phyloP scores from a whole-genome alignment of 1,140 invertebrate species.

The Drosophila dunni region DNA sequence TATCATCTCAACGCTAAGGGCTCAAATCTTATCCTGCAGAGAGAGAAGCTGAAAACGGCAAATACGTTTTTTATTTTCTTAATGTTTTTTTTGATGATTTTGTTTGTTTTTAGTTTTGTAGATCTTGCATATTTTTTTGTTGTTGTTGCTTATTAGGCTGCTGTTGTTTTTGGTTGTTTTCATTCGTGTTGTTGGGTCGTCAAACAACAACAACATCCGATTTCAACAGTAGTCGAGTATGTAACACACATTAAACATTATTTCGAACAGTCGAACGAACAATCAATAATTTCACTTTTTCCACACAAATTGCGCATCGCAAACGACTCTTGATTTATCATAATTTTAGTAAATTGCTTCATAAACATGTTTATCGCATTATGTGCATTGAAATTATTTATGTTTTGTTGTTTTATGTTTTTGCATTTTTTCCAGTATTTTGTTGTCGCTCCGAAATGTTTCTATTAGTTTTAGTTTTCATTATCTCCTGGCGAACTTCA shows the following conservation, averaged over 20 bases:
- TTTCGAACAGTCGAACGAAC: neutral
- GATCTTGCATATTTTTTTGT: constrained; percentile 22
- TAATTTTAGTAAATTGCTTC: too few relatives aligned
- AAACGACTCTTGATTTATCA: constrained; percentile 19
- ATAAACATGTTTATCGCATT: constrained; percentile 45
- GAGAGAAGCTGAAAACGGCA: constrained; percentile 82
- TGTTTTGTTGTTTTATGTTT: constrained; percentile 11
- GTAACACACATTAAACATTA: constrained; percentile 54
- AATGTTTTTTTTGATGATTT: constrained; percentile 29
- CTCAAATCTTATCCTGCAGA: constrained; percentile 80
- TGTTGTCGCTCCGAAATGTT: constrained; percentile 53
- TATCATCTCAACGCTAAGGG: constrained; percentile 72
- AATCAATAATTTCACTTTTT: constrained; percentile 74
- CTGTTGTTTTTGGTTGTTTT: constrained; percentile 67
- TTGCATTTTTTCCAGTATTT: constrained; percentile 42
- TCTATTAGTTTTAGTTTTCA: constrained; percentile 35
- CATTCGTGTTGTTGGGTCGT: constrained; percentile 44
- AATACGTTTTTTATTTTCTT: constrained; percentile 75
- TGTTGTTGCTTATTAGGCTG: constrained; percentile 42
- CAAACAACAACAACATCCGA: constrained; percentile 69
- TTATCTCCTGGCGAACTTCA: constrained; percentile 66
- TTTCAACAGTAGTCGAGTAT: constrained; percentile 63
- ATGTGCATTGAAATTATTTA: constrained; percentile 46
- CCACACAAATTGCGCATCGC: constrained; percentile 83
- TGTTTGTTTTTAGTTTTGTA: constrained; percentile 26